These are phyloP conservation scores for Erynnis tages DNA, from an alignment of 2,888 invertebrate species.

Conservation along the genomic window DNA sequence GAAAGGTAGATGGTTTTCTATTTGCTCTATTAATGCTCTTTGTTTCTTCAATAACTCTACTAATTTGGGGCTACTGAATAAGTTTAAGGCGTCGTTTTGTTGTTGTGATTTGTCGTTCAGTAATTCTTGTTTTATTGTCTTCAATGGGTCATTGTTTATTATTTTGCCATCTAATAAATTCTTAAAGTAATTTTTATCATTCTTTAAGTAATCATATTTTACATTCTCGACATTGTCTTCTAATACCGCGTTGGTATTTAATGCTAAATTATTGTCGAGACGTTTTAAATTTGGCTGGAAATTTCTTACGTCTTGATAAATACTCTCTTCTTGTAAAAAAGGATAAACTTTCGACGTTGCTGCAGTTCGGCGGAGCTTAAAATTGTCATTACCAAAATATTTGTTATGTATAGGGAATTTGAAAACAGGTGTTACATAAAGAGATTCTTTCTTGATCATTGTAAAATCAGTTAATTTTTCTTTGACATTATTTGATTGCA, in stretches of 20 bases:
- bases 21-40: conserved; percentile 17
- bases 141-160: not conserved
- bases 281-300: too few relatives aligned
- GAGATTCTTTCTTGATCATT: not conserved
- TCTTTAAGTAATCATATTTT: too few relatives aligned
- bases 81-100: not conserved
- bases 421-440: conserved; percentile 6
- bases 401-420: not conserved
- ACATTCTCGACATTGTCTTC: too few relatives aligned
- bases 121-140: not conserved
- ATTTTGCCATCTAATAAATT: too few relatives aligned
- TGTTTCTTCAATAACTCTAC: conserved; percentile 26
- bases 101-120: not conserved
- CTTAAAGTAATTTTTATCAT: too few relatives aligned
- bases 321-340: too few relatives aligned
- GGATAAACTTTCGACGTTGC: too few relatives aligned
- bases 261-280: too few relatives aligned
- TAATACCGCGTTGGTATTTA: too few relatives aligned
- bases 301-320: too few relatives aligned
- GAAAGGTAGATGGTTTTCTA: conserved; percentile 2
- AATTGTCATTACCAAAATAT: not conserved
- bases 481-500: not conserved
- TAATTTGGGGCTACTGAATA: not conserved
- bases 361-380: too few relatives aligned
- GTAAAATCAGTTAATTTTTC: not conserved